phyloP scores from a whole-genome alignment of 2,888 invertebrate genomes.

The Platypus cylindrus region DNA sequence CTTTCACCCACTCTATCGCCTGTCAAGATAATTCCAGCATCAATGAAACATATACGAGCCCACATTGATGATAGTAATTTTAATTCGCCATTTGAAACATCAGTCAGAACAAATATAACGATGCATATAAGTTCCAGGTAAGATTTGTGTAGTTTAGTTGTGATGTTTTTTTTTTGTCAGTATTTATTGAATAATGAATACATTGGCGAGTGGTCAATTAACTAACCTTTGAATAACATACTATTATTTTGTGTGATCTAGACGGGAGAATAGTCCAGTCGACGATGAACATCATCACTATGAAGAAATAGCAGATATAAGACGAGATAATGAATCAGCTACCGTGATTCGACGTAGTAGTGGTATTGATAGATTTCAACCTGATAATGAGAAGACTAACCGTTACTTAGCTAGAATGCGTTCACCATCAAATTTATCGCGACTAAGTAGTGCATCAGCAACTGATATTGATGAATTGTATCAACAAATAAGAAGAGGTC shows the following conservation, averaged over 20 bases:
- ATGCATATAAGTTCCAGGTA: constrained; percentile 12
- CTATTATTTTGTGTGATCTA: constrained; percentile 3
- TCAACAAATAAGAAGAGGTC: constrained; percentile 48
- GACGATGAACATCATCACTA: constrained; percentile 13
- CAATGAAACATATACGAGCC: constrained; percentile 7
- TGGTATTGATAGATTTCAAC: too few species aligned
- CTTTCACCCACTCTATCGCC: constrained; percentile 13
- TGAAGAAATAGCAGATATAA: too few species aligned
- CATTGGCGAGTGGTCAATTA: too few species aligned
- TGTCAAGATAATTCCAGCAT: constrained; percentile 7
- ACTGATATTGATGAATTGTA: constrained; percentile 58
- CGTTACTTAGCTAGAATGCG: constrained; percentile 7
- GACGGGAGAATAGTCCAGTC: constrained; percentile 13
- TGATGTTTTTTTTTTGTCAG: not conserved
- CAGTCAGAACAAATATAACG: constrained; percentile 8
- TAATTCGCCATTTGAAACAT: constrained; percentile 10
- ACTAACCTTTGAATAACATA: not conserved
- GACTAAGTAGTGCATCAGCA: constrained; percentile 41
- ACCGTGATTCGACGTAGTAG: too few species aligned
- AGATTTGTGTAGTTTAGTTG: not conserved
- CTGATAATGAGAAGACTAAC: constrained; percentile 1
- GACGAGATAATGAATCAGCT: too few species aligned
- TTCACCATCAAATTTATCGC: constrained; percentile 20
- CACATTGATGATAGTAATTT: constrained; percentile 4
- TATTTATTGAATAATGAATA: too few species aligned